Percentiles rank a stretch among this genome's conserved stretches.
Evolutionary conservation across 2,113 vertebrate species (phyloP).

Genomic region (Myanophis thanlyinensis): DNA sequence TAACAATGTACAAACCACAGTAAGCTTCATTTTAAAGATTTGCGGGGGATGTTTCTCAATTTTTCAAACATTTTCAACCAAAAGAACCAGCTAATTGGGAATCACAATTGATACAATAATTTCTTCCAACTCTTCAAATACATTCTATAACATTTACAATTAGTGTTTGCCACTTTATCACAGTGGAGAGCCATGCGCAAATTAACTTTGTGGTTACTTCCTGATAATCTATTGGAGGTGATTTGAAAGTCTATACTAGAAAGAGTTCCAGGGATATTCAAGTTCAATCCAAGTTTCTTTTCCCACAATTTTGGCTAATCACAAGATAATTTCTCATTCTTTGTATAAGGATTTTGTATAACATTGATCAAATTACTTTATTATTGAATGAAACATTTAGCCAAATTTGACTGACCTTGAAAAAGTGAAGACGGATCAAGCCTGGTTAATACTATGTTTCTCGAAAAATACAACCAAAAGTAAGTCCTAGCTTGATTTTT

Average conservation of each 20-base stretch:
- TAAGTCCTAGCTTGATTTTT: too few species aligned
- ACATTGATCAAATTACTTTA: not conserved
- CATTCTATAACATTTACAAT: not conserved
- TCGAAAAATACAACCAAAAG: too few species aligned
- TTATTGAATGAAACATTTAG: not conserved
- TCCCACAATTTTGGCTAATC: not conserved
- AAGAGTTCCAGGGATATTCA: not conserved
- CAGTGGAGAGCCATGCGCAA: not conserved
- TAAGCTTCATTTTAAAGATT: not conserved
- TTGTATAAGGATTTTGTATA: not conserved
- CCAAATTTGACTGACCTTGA: not conserved
- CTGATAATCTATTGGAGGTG: not conserved
- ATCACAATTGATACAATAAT: not conserved
- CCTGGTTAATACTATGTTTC: not conserved
- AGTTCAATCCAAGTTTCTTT: not conserved
- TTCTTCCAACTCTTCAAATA: not conserved
- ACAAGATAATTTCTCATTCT: not conserved
- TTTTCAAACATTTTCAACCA: not conserved
- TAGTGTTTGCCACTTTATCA: not conserved
- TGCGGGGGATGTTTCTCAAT: not conserved
- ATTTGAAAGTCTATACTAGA: not conserved
- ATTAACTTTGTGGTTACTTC: not conserved
- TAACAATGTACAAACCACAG: not conserved
- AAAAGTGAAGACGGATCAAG: not conserved
- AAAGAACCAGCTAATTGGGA: not conserved